Evolutionary conservation across 1,140 invertebrate genomes (phyloP), one percentile per base, ranked within the genome.

Genomic region (Cydia fagiglandana): DNA sequence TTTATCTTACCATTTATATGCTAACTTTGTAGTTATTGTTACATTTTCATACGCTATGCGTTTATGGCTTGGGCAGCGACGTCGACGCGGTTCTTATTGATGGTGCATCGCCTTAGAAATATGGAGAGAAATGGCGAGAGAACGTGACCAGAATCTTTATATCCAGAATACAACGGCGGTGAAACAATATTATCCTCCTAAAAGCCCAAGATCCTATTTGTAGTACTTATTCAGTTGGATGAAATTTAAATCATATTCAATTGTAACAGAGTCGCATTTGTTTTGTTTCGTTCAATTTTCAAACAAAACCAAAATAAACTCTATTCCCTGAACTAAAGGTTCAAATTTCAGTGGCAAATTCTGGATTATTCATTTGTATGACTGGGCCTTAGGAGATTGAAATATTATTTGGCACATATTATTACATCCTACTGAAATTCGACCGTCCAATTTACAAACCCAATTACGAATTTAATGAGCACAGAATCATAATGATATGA

Each of bases 81-180:
- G 76, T 74, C 74, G 75, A 53, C 73, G 77, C 80, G 81, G 81
- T 83, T 84, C 87, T 70, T 70, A 70, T 70, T 87, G 87, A 87
- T 86, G 83, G 84, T 85, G 85, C 86, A 88, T 75, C 84, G 77
- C 79, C 76, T 86, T 84, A 84, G 84, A 88, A 86, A 87, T 87
- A 88, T 88, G 82, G 81, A 85, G 81, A 83, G 83, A 83, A 88
- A 85, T 84, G 81, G 83, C 38, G 77, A 77, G 77, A 66, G 75
- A 64, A 81, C 87, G 84, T 88, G 87, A 81, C 82, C 73, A 24
- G 87, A 86, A 87, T 85, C 76, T 78, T 74, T 76, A 80, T 76
- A 64, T 73, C 68, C 53, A 75, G 73, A 56, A 80, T 84, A 81
- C 76, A 73, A 73, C 68, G 28, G 61, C 77, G 73, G 56, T 45